phyloP scores from a whole-genome alignment of 2,797 vertebrate genomes.

The Macrochelys suwanniensis region DNA sequence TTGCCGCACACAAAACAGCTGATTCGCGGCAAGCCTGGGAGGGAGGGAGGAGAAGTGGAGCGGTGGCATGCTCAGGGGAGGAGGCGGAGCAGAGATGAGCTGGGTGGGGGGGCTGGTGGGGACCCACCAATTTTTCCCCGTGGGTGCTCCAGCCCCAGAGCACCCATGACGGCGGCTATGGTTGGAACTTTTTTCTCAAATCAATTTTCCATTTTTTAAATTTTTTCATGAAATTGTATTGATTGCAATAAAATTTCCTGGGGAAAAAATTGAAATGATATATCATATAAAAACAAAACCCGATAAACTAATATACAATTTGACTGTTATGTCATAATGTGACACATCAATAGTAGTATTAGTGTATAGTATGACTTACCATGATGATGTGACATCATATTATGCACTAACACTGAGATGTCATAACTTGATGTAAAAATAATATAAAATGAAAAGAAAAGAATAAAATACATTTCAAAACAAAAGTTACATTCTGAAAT shows the following conservation, averaged over 20 bases:
- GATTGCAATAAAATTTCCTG: neutral
- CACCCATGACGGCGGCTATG: too few relatives aligned
- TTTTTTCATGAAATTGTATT: neutral
- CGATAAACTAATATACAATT: neutral
- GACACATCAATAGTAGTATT: neutral
- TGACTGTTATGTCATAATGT: neutral
- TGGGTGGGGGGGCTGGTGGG: too few relatives aligned
- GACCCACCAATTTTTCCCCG: too few relatives aligned
- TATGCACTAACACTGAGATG: neutral
- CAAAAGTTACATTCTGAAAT: neutral
- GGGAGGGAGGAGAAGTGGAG: too few relatives aligned
- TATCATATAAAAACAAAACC: neutral
- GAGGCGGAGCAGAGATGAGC: too few relatives aligned
- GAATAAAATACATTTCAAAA: neutral
- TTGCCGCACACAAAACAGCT: too few relatives aligned
- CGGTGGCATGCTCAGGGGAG: too few relatives aligned
- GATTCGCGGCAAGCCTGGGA: too few relatives aligned
- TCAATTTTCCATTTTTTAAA: neutral
- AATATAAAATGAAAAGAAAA: neutral
- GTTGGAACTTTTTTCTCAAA: too few relatives aligned
- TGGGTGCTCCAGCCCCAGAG: too few relatives aligned
- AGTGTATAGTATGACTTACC: neutral
- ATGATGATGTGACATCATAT: neutral
- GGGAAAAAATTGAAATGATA: neutral
- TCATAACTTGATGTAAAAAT: neutral